A percentile compares a stretch with the other conserved stretches of the same genome.
Conservation (phyloP, 1,140 invertebrate species). For the Achroia grisella region DNA sequence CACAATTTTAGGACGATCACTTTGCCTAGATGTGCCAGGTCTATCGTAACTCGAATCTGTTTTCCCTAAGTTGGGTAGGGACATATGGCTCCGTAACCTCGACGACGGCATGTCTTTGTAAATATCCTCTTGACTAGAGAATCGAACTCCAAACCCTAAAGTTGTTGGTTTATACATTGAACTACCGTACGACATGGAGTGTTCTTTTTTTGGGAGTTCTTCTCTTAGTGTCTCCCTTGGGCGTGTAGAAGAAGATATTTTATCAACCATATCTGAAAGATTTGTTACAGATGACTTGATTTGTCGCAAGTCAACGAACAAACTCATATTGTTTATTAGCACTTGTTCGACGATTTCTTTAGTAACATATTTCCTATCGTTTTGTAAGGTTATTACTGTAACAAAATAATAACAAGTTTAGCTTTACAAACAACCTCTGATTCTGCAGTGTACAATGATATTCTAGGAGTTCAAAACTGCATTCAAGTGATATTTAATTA, state of each 20-base stretch:
- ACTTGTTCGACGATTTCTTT: constrained; percentile 3
- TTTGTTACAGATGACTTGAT: constrained; percentile 64
- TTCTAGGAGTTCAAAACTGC: too few species aligned
- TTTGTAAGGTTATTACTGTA: constrained; percentile 7
- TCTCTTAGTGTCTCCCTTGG: constrained; percentile 36
- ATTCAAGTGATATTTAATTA: too few species aligned
- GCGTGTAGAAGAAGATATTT: constrained; percentile 45
- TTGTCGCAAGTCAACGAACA: constrained; percentile 64
- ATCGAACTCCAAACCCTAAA: constrained; percentile 58
- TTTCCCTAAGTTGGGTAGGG: constrained; percentile 62
- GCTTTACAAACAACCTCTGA: too few species aligned
- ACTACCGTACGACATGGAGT: constrained; percentile 26
- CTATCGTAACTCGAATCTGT: constrained; percentile 32
- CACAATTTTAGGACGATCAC: constrained; percentile 41
- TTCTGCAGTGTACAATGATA: too few species aligned
- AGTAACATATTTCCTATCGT: not conserved
- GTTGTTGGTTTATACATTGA: constrained; percentile 56
- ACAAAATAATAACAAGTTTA: constrained; percentile 9
- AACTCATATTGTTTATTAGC: constrained; percentile 42
- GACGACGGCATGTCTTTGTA: constrained; percentile 56
- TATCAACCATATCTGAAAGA: constrained; percentile 65
- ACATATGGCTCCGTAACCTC: constrained; percentile 59
- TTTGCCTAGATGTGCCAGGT: constrained; percentile 17
- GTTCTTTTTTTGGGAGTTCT: constrained; percentile 31
- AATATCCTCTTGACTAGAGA: constrained; percentile 64